A percentile compares a stretch with the other conserved stretches of the same genome.
Conservation (phyloP, 2,888 invertebrate species). For the Cremastinae sp. region DNA sequence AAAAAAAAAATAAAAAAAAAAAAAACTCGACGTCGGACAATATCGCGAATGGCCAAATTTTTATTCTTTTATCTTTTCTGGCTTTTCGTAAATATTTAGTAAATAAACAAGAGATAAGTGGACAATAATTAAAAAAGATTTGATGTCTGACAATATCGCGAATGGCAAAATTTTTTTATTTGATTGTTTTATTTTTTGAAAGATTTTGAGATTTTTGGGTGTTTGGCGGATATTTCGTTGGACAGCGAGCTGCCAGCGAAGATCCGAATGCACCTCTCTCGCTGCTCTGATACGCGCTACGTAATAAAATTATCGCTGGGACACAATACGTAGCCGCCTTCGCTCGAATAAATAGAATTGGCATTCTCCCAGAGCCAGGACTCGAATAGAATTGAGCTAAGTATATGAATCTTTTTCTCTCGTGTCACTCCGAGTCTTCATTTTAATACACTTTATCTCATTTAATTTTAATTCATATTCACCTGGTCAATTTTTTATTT, state of each 20-base stretch:
- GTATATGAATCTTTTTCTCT: constrained; percentile 72
- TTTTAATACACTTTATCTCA: constrained; percentile 33
- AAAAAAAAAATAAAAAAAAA: background rate
- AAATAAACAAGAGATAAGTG: too few species aligned
- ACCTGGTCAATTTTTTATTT: constrained; percentile 26
- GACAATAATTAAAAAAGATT: too few species aligned
- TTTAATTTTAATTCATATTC: too few species aligned
- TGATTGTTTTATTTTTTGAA: too few species aligned
- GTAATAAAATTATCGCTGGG: constrained; percentile 77
- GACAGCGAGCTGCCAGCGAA: background rate
- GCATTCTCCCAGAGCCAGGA: constrained; percentile 74
- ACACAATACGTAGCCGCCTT: constrained; percentile 77
- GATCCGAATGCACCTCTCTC: constrained; percentile 2
- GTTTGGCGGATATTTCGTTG: too few species aligned
- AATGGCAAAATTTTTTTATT: too few species aligned
- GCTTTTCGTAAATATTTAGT: too few species aligned
- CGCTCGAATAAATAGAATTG: constrained; percentile 78
- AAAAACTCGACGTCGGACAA: background rate
- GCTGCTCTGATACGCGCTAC: constrained; percentile 55
- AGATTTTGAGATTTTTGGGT: too few species aligned
- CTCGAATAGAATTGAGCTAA: constrained; percentile 77
- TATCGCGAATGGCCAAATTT: constrained; percentile 7
- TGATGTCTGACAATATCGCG: too few species aligned
- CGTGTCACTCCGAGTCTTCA: constrained; percentile 40
- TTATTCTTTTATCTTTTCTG: too few species aligned